phyloP scores from a whole-genome alignment of 2,888 invertebrate species.

The Drosophila kambysellisi region DNA sequence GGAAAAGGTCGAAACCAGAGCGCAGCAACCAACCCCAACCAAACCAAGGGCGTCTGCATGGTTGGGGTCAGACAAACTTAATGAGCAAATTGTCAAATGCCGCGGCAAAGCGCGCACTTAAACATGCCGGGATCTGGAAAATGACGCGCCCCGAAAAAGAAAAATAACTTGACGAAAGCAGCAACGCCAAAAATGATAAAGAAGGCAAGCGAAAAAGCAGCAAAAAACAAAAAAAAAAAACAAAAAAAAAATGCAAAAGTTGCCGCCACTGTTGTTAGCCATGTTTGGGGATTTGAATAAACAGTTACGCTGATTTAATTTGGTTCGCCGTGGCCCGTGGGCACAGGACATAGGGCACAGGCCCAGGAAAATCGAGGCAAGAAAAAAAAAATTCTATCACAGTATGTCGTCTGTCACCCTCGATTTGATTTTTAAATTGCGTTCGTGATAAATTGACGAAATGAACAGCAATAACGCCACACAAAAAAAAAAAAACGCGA shows the following conservation, averaged over 20 bases:
- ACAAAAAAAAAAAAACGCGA: constrained; percentile 22
- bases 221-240: constrained; percentile 11
- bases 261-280: constrained; percentile 61
- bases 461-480: constrained; percentile 77
- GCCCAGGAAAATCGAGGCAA: constrained; percentile 42
- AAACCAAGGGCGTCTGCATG: constrained; percentile 24
- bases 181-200: constrained; percentile 34
- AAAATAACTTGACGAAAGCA: constrained; percentile 73
- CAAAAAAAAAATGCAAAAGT: constrained; percentile 51
- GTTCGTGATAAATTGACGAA: constrained; percentile 83
- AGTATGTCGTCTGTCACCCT: constrained; percentile 82
- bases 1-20: constrained; percentile 37
- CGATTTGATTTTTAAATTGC: constrained; percentile 82
- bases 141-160: constrained; percentile 41
- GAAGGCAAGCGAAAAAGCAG: constrained; percentile 19
- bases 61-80: constrained; percentile 81
- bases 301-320: constrained; percentile 84
- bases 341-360: constrained; percentile 8
- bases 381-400: constrained; percentile 74
- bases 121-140: constrained; percentile 67
- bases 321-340: constrained; percentile 45
- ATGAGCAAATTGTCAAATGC: constrained; percentile 84
- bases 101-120: constrained; percentile 79
- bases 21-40: constrained; percentile 34
- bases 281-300: constrained; percentile 83